Percentiles rank a stretch among this genome's conserved stretches.
Conservation (phyloP, 1,140 invertebrate genomes). For the Phortica variegata region DNA sequence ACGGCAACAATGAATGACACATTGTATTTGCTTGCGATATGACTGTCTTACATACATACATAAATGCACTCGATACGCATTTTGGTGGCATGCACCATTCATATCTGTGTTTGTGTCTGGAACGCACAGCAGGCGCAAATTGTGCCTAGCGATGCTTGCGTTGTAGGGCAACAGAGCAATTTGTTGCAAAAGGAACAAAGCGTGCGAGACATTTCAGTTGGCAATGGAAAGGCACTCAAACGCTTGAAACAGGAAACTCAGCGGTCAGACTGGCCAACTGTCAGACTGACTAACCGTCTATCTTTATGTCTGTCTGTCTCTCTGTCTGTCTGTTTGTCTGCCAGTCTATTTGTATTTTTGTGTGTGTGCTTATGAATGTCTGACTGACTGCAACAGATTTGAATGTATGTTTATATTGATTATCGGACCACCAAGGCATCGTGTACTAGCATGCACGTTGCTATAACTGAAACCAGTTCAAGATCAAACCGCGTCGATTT, state of each 20-base stretch:
- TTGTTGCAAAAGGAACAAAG: too few species aligned
- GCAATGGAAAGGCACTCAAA: conserved; percentile 3
- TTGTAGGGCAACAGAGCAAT: too few species aligned
- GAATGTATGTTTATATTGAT: too few species aligned
- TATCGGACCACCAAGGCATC: conserved; percentile 32
- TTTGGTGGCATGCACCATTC: conserved; percentile 23
- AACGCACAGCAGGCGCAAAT: conserved; percentile 36
- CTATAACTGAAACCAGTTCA: conserved; percentile 37
- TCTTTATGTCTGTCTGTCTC: too few species aligned
- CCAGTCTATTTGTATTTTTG: too few species aligned
- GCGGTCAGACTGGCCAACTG: neutral
- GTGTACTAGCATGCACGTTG: neutral
- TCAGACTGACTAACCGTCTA: neutral
- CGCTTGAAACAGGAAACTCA: neutral
- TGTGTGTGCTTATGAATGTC: too few species aligned
- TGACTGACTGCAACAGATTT: too few species aligned
- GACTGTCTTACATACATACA: neutral
- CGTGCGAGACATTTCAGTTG: too few species aligned
- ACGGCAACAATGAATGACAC: conserved; percentile 39
- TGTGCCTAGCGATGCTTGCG: too few species aligned
- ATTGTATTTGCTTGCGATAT: conserved; percentile 12
- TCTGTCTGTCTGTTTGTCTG: too few species aligned
- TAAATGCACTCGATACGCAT: conserved; percentile 34
- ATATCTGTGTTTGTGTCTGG: too few species aligned
- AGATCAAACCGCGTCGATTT: conserved; percentile 43